These are phyloP conservation scores for Vulpes lagopus DNA, from an alignment of 2,113 vertebrate species.

Conservation along the genomic window DNA sequence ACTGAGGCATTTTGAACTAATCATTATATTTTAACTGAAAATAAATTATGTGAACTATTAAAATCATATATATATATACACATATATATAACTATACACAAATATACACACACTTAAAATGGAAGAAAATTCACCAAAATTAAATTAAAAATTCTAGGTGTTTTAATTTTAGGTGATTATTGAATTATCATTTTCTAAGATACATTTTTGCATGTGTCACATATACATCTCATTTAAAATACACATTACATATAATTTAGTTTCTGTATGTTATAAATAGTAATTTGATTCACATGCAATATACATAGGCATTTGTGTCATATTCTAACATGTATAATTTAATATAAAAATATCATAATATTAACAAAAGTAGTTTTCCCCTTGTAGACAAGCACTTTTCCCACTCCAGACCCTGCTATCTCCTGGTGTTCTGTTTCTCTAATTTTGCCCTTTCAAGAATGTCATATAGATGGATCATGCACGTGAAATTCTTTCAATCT, in stretches of 20 bases:
- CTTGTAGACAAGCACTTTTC: background rate
- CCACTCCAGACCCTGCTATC: background rate
- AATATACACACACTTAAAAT: background rate
- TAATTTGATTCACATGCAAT: background rate
- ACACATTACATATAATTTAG: background rate
- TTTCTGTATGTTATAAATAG: background rate
- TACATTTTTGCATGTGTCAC: background rate
- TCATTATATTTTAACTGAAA: background rate
- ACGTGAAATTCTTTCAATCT: background rate
- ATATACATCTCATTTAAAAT: background rate
- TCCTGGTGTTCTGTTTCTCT: background rate
- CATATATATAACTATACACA: background rate
- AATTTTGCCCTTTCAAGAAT: background rate
- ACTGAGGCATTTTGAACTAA: background rate
- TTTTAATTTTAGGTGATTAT: background rate
- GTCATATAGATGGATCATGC: background rate
- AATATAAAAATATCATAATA: background rate
- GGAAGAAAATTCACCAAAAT: background rate
- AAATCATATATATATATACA: background rate
- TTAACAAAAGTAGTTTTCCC: background rate
- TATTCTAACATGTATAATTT: background rate
- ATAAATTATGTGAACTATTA: background rate
- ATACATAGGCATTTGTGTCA: background rate
- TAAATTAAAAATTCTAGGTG: background rate
- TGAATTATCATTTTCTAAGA: background rate